Base-by-base conservation (phyloP, 1,140 invertebrate species). In the Aphelinus certus region DNA sequence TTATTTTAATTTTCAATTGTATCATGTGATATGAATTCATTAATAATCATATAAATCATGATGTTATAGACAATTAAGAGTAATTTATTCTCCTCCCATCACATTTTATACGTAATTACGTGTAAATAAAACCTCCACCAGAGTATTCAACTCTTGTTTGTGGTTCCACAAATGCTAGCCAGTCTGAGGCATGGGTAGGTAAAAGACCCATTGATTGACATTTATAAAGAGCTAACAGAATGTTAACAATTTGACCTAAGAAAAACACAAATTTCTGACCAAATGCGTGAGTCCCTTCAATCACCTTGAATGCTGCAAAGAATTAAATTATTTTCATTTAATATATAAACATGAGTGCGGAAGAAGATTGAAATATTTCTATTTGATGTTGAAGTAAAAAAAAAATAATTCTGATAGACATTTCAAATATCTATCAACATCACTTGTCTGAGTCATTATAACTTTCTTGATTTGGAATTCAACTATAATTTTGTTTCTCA, bases 121-220 rank as follows among this genome's bases (percentile, higher is more conserved):
- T 84, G 80, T 95, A 91, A 64, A 92, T 90, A 73, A 95, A 84
- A 73, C 96, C 96, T 71, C 96, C 96, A 55, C 95, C 95, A 80
- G 94, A 94, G 89, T 94, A 95, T 88, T 98, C 96, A 73, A 96
- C 89, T 84, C 94, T 91, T 77, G 92, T 91, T 86, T 95, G 95
- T 5, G 97, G 95, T 85, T 98, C 95, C 51, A 98, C 95, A 90
- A 99, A 99, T 57, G 97, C 97, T 53, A 99, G 88, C 98, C 98
- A 99, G 89, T 99, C 98, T 51, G 97, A 99, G 5, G 97, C 93
- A 89, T 99, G 97, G 62, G 97, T 98, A 26, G 98, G 98, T 47
- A 99, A 88, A 26, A 99, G 86, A 9, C 98, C 98, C 97, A 99
- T 99, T 63, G 96, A 97, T 79, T 99, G 97, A 88, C 98, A 99